phyloP scores from a whole-genome alignment of 2,797 vertebrate genomes.

The Brachyalestes nurse region DNA sequence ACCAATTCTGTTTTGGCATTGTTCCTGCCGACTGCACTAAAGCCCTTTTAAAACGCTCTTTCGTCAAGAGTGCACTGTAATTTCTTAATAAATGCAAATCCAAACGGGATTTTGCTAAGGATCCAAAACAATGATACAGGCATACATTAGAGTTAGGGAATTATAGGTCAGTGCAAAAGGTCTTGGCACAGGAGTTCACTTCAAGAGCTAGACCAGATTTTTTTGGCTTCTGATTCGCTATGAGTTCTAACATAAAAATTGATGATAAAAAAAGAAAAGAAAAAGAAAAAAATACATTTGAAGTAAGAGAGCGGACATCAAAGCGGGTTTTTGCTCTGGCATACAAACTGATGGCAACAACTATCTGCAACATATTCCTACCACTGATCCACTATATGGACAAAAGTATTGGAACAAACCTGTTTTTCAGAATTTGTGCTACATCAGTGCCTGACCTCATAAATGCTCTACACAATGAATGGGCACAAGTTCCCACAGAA shows the following conservation, averaged over 20 bases:
- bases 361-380: not conserved
- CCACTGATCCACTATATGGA: not conserved
- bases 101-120: not conserved
- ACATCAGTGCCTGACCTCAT: no score
- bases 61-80: constrained; percentile 12
- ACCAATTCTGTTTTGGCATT: constrained; percentile 24
- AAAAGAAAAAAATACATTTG: not conserved
- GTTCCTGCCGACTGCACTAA: constrained; percentile 24
- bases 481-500: no score
- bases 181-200: not conserved
- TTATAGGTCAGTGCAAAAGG: not conserved
- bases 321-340: not conserved
- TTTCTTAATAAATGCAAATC: constrained; percentile 11
- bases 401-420: no score
- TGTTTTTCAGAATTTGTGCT: no score
- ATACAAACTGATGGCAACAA: constrained; percentile 11
- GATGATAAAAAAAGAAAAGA: not conserved
- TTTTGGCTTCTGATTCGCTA: constrained; percentile 7
- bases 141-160: not conserved
- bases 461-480: no score
- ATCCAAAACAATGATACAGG: not conserved
- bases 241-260: not conserved
- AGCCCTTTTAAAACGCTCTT: constrained; percentile 6
- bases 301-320: not conserved
- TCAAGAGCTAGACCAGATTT: not conserved